Percentiles rank a stretch among this genome's conserved stretches.
Evolutionary conservation across 2,113 vertebrate genomes (phyloP).

Genomic region (Brachionichthys hirsutus): DNA sequence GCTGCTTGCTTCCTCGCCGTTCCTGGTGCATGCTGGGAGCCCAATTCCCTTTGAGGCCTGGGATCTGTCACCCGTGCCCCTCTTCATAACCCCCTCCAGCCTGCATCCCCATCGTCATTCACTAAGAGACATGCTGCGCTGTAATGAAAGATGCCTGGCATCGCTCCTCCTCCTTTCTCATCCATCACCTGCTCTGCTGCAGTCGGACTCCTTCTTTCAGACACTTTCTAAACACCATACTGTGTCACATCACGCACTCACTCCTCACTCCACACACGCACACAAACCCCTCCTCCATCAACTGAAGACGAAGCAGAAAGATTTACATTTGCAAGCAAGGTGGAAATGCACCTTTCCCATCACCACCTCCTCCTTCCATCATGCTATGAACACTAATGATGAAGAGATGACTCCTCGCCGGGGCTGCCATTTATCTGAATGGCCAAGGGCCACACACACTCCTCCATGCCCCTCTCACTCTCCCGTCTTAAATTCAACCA

Average conservation of each 20-base stretch:
- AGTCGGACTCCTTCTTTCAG: conserved; percentile 30
- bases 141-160: conserved; percentile 52
- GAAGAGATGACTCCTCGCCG: conserved; percentile 74
- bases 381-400: conserved; percentile 78
- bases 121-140: conserved; percentile 54
- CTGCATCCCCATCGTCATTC: conserved; percentile 42
- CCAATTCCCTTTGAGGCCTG: conserved; percentile 62
- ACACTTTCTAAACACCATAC: conserved; percentile 31
- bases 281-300: conserved; percentile 8
- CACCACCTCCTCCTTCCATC: conserved; percentile 57
- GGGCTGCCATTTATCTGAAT: conserved; percentile 73
- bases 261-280: conserved; percentile 15
- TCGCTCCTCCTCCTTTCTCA: conserved; percentile 45
- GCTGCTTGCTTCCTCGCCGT: conserved; percentile 56
- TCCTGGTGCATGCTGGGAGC: conserved; percentile 65
- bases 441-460: conserved; percentile 50
- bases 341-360: conserved; percentile 48
- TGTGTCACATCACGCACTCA: conserved; percentile 15
- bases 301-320: conserved; percentile 51
- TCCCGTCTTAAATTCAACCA: conserved; percentile 30
- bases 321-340: conserved; percentile 72
- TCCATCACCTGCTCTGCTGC: conserved; percentile 45
- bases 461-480: conserved; percentile 40
- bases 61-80: conserved; percentile 63
- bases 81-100: conserved; percentile 17